Conservation (phyloP, 2,113 vertebrate species). For the Zootoca vivipara region DNA sequence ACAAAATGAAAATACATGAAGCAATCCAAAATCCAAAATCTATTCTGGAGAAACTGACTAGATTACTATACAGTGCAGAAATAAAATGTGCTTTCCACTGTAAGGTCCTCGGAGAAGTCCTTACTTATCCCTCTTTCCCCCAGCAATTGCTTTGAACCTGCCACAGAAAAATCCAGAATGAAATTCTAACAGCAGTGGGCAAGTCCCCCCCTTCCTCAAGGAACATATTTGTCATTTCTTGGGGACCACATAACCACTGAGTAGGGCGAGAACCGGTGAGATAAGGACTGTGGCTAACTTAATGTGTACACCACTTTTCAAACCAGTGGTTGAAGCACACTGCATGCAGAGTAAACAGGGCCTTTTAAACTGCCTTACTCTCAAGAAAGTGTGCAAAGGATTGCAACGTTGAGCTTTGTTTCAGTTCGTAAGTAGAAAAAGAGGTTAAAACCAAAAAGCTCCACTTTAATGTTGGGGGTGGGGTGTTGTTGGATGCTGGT, state of each 20-base stretch:
- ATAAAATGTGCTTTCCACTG: accelerated
- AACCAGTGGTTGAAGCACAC: no score
- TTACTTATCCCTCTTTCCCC: neutral
- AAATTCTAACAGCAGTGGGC: neutral
- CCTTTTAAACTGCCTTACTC: neutral
- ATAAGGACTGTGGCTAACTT: no score
- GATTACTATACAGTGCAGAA: accelerated
- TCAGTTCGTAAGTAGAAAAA: neutral
- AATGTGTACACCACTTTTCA: no score
- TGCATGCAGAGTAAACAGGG: no score
- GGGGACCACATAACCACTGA: no score
- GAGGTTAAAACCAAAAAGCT: neutral
- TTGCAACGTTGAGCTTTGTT: neutral
- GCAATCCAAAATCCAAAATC: neutral
- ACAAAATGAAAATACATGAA: neutral
- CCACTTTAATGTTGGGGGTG: neutral
- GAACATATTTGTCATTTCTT: no score
- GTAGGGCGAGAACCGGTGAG: no score
- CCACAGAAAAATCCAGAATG: neutral
- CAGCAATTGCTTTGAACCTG: neutral
- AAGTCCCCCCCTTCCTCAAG: no score
- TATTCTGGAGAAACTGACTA: neutral
- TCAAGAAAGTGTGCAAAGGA: neutral
- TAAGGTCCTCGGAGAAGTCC: neutral
- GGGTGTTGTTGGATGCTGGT: no score